Base-by-base conservation (phyloP, 2,888 invertebrate genomes). In the Stenurella melanura region DNA sequence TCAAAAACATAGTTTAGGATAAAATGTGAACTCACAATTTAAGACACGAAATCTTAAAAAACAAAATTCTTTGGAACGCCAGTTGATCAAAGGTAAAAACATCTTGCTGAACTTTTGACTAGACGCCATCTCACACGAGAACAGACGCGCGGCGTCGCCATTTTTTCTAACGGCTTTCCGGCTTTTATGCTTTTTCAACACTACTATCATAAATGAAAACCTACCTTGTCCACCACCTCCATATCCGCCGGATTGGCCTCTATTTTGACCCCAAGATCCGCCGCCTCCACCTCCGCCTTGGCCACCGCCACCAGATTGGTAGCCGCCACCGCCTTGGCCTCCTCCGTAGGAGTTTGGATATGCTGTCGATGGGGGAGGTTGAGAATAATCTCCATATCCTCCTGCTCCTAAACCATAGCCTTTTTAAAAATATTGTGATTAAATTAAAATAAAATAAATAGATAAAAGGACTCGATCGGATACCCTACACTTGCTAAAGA, bases 221-320 rank as follows among this genome's bases (percentile, higher is more conserved):
- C 69, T 81, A 87, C 86, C 86, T 86, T 87, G 87, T 42, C 82
- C 82, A 68, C 86, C 85, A 15, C 86, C 86, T 42, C 50, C 50
- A 75, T 84, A 83, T 58, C 84, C 84, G 56, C 86, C 83, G 56
- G 86, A 83, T 69, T 83, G 81, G 21, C 85, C 81, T 42, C 86
- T 79, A 71, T 81, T 83, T 82, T 86, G 86, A 34, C 84, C 84
- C 84, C 87, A 86, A 4, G 79, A 80, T 42, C 78, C 77, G 30
- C 80, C 80, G 10, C 78, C 80, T 15, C 79, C 80, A 15, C 79
- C 74, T n/a, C 74, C 76, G 19, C 69, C 61, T n/a, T n/a, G n/a
- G 7, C 50, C n/a, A 15, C n/a, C n/a, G 1, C 50, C 50, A 6
- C 68, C 72, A 17, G 75, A 70, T 69, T 79, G 79, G 56, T 78